Evolutionary conservation across 2,113 vertebrate species (phyloP).

Genomic region (Hyperopisus bebe): DNA sequence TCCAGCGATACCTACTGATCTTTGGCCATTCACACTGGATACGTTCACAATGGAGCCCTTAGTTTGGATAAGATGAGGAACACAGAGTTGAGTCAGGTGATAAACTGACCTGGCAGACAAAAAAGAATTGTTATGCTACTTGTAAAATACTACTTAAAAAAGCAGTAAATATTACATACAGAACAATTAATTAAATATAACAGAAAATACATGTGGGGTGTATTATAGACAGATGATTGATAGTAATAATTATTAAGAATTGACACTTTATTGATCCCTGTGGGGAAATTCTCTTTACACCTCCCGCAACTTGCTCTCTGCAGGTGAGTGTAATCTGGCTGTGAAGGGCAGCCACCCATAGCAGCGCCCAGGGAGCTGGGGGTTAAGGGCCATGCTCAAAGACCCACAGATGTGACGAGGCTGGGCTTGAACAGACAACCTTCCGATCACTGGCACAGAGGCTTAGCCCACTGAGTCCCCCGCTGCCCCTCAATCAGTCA

Average conservation of each 20-base stretch:
- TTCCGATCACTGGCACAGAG: no score
- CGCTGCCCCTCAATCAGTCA: background rate
- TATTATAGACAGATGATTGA: background rate
- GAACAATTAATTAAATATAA: background rate
- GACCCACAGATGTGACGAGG: no score
- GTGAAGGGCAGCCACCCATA: no score
- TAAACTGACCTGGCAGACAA: conserved; percentile 54
- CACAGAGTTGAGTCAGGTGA: conserved; percentile 65
- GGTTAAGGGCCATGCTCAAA: no score
- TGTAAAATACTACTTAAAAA: background rate
- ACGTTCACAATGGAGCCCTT: conserved; percentile 69
- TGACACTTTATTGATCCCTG: no score
- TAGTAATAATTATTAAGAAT: background rate
- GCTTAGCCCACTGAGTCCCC: no score
- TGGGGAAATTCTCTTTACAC: no score
- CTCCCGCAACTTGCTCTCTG: no score
- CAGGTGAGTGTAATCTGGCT: no score
- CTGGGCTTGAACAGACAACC: no score
- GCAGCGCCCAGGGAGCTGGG: no score
- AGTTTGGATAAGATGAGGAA: conserved; percentile 65
- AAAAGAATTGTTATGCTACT: background rate
- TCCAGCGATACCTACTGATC: conserved; percentile 57
- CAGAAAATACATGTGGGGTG: background rate
- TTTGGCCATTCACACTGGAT: conserved; percentile 69
- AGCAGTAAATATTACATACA: background rate